Conservation (phyloP, 1,140 invertebrate species). For the Drosophila tsacasi region DNA sequence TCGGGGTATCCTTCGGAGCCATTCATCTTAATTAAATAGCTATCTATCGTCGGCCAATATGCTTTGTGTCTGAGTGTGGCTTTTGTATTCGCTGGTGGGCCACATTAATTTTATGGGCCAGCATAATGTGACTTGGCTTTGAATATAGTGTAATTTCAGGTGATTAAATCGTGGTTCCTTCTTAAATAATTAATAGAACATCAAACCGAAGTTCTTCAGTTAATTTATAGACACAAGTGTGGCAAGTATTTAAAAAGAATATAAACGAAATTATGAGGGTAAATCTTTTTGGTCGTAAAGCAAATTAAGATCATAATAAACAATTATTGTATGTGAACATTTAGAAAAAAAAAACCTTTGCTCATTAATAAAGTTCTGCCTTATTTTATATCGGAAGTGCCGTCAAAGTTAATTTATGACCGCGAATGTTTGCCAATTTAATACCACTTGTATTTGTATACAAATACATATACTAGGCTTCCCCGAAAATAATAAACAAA, state of each 20-base stretch:
- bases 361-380: not conserved
- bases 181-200: not conserved
- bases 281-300: slow-evolving; percentile 10
- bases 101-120: slow-evolving; percentile 9
- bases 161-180: not conserved
- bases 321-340: not conserved
- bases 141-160: not conserved
- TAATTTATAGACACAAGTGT: not conserved
- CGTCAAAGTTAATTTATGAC: slow-evolving; percentile 8
- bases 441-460: too few species aligned
- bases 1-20: slow-evolving; percentile 5
- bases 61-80: not conserved
- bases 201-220: not conserved
- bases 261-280: not conserved
- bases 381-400: not conserved
- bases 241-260: not conserved
- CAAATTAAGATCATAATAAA: slow-evolving; percentile 1
- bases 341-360: not conserved
- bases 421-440: not conserved
- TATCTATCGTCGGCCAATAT: slow-evolving; percentile 16
- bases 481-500: not conserved
- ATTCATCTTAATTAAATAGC: slow-evolving; percentile 50
- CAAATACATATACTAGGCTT: too few species aligned
- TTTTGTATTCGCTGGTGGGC: slow-evolving; percentile 4
- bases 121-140: slow-evolving; percentile 7